Evolutionary conservation across 2,888 invertebrate species (phyloP).

Genomic region (Ariolimax columbianus): DNA sequence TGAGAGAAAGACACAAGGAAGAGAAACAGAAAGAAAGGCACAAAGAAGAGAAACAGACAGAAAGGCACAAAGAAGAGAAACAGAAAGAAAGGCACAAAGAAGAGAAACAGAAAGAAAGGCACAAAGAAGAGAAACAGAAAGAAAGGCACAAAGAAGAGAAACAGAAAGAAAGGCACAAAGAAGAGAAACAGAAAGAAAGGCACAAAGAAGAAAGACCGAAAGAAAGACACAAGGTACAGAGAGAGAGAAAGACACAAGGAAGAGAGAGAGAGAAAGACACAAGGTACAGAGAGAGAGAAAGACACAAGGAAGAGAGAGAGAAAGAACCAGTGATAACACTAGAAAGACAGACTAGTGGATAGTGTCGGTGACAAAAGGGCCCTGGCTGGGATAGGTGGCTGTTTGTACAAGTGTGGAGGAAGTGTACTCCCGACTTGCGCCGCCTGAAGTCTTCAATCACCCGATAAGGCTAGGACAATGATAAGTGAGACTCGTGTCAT

Average conservation of each 20-base stretch:
- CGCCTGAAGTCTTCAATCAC: slow-evolving; percentile 7
- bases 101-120: background rate
- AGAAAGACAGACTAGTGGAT: background rate
- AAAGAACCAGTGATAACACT: no score
- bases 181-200: background rate
- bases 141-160: background rate
- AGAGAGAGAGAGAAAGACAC: slow-evolving; percentile 10
- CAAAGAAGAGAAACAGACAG: no score
- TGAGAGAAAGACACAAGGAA: no score
- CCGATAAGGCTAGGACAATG: background rate
- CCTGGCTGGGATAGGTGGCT: background rate
- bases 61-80: no score
- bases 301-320: background rate
- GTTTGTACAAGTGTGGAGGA: background rate
- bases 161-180: background rate
- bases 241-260: no score
- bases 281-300: background rate
- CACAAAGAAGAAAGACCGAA: background rate
- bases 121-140: no score
- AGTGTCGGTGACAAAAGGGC: background rate
- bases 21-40: background rate
- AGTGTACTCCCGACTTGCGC: background rate
- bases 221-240: background rate
- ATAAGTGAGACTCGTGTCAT: background rate
- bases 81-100: no score